Evolutionary conservation across 2,113 vertebrate genomes (phyloP), one percentile per base, ranked within the genome.

Genomic region (Tachysurus fulvidraco): DNA sequence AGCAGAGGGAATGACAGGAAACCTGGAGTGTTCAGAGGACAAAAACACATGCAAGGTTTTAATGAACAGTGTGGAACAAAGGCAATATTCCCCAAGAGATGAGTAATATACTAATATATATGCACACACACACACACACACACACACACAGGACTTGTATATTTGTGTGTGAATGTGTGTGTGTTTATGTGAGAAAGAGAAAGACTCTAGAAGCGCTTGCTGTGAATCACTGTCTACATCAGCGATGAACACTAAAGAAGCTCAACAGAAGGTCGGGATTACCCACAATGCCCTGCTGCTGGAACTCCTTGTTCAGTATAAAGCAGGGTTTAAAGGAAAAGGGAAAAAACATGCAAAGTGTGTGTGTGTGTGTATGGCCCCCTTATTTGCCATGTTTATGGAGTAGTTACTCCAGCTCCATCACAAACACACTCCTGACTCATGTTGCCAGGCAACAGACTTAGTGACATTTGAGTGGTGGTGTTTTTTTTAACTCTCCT

Each of bases 401-500:
- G 73, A 78, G 41, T 57, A 9, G 7, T 62, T 46, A 62, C 59
- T 65, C 16, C 71, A 67, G 54, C 46, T 64, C 83, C 64, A 16
- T 90, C 85, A 82, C 36, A 30, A 23, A 80, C 78, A 36, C 17
- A 21, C 55, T 59, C 30, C 30, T 41, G 55, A 79, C 77, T 79
- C 41, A 11, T 25, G 83, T 46, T 54, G 67, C 57, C 44, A 21
- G 30, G 2, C 71, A 50, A 81, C 84, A 80, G 85, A 86, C 76
- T 55, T 79, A 91, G 81, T 54, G 87, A 91, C 59, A 36, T 50
- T 36, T 60, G 50, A 55, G 77, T 90, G 77, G 81, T 86, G 87
- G 60, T 79, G 28, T 25, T 55, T 80, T 59, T 65, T 64, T 30
- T 10, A 30, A 36, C 17, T 36, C 54, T 2, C 16, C 16, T 36